Base-by-base conservation (phyloP, 2,797 vertebrate genomes). In the Choloepus didactylus region DNA sequence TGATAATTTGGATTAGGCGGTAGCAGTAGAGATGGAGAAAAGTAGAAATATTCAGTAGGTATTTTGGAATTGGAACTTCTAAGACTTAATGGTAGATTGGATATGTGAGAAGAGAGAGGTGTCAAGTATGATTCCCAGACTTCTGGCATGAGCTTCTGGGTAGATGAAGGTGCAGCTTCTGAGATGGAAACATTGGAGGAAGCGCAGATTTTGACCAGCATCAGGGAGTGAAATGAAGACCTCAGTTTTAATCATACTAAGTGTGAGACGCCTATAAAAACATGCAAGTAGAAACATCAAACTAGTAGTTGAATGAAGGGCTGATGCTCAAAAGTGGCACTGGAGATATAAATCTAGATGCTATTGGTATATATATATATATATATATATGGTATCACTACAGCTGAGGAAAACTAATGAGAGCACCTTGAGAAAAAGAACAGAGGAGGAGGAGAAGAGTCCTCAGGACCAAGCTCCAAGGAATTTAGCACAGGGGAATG, bases 21-120 rank as follows among this genome's bases (percentile, higher is more conserved):
- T 95, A 90, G 44, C 44, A 66, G 9, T 81, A 23, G 67, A 93
- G 41, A 54, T 90, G 56, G 44, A 87, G 59, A 69, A 46, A 86
- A 92, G 49, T 92, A 96, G 75, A 95, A 85, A 96, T 66, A 87
- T 83, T 81, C 64, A 92, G 73, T 83, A 92, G 9, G 10, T 91
- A 66, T 54, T 96, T 96, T 87, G 90, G 75, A 97, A 93, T 97
- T 77, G 89, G 93, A 54, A 81, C 70, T 87, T 80, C 41, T 11
- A 88, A 87, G 51, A 92, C 69, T 87, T 93, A 94, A 88, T 94
- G 84, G 87, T 96, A 54, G 56, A 59, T 80, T 88, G 88, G 56
- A 60, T 87, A 6, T 95, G 87, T 93, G 69, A 91, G 56, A 96
- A 85, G 89, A 93, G 25, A 62, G 77, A 85, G 76, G 54, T 94